Conservation (phyloP, 30 jellyfish, hydroid and myxozoan species). For the Catostylus mosaicus region DNA sequence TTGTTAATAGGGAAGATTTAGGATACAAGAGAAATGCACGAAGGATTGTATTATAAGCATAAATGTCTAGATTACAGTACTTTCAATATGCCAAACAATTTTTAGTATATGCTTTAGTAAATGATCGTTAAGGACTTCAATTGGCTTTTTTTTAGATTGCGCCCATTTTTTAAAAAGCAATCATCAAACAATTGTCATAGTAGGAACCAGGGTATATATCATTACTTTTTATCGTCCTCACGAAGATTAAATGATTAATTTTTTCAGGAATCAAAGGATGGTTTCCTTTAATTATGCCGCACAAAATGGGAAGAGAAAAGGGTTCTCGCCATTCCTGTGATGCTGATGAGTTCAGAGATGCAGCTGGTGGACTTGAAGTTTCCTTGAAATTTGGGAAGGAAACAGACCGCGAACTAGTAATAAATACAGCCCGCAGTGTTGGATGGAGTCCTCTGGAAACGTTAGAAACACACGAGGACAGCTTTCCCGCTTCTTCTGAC, state of each 20-base stretch:
- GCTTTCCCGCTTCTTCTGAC: conserved; percentile 44
- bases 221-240: too few relatives aligned
- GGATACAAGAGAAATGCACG: too few relatives aligned
- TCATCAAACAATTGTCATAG: too few relatives aligned
- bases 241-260: not conserved
- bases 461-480: conserved; percentile 67
- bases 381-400: conserved; percentile 62
- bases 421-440: conserved; percentile 67
- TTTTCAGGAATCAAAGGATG: conserved; percentile 78
- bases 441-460: conserved; percentile 86
- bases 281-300: conserved; percentile 39
- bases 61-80: too few relatives aligned
- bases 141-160: too few relatives aligned
- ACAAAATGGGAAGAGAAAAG: not conserved
- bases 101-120: too few relatives aligned
- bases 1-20: too few relatives aligned
- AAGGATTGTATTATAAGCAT: too few relatives aligned
- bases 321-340: not conserved
- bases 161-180: too few relatives aligned
- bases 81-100: too few relatives aligned
- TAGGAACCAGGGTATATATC: too few relatives aligned
- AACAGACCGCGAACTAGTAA: conserved; percentile 77
- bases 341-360: conserved; percentile 36
- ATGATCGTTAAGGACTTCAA: too few relatives aligned
- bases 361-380: conserved; percentile 77